Base-by-base conservation (phyloP, 1,140 invertebrate species). In the Zaprionus lachaisei region DNA sequence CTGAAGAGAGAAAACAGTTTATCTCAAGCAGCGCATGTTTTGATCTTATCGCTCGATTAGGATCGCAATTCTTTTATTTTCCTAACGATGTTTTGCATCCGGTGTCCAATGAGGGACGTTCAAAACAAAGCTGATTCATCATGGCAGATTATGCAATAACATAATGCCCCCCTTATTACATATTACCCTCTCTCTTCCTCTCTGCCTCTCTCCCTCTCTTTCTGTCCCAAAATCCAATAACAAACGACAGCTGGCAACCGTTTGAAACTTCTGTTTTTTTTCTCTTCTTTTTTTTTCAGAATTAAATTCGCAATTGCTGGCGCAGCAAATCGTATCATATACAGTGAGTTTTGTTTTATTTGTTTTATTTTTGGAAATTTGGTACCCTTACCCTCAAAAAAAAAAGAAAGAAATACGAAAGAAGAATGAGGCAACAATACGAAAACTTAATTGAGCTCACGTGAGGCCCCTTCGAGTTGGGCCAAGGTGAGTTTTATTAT, bases 401-500 rank as follows among this genome's bases (percentile, higher is more conserved):
- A 24, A 55, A 26, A 55, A 38, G 1, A 20, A 66, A 58, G 38
- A 75, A 63, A 62, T 44, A 51, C 47, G 31, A 44, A 54, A 37
- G 28, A 54, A 28, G 41, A 47, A 17, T 47, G 41, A n/a, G 41
- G 5, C 55, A 41, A 54, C 44, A 24, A 28, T 20, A 31, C n/a
- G 47, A 49, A 17, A 58, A 44, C 28, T 57, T 47, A 47, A 47
- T 47, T 47, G 41, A 47, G 41, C 41, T 47, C 55, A 12, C 15
- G 38, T 6, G 14, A 41, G 15, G 38, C 15, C n/a, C n/a, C 41
- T 22, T 12, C 15, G 26, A 73, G 79, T 66, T 72, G 82, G 81
- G 83, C 80, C 85, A 89, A 89, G 85, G 85, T 90, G 72, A 90
- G 78, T 55, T 72, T 80, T 87, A 86, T 55, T 55, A 81, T 67